A percentile compares a stretch with the other conserved stretches of the same genome.
phyloP scores from a whole-genome alignment of 2,113 vertebrate genomes.

The Lophura nycthemera region DNA sequence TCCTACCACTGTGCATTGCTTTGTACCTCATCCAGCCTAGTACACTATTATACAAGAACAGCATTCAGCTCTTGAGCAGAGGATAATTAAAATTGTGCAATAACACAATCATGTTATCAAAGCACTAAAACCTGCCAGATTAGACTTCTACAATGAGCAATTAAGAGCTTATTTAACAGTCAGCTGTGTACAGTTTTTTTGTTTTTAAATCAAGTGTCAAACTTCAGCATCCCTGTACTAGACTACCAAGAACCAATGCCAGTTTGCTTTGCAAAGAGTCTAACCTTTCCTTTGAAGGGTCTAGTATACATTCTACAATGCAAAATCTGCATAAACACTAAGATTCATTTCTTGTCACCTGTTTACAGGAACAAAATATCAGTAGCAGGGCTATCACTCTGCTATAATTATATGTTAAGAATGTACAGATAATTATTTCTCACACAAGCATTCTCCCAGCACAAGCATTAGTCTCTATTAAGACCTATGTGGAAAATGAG shows the following conservation, averaged over 20 bases:
- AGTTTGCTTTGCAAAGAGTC: constrained; percentile 74
- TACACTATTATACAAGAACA: constrained; percentile 64
- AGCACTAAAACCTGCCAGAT: constrained; percentile 62
- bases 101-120: constrained; percentile 29
- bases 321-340: constrained; percentile 73
- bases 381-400: constrained; percentile 62
- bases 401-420: constrained; percentile 45
- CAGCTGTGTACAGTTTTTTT: constrained; percentile 17
- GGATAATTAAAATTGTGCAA: constrained; percentile 39
- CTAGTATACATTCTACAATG: constrained; percentile 73
- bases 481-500: constrained; percentile 70
- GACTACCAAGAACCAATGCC: constrained; percentile 69
- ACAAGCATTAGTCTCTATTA: constrained; percentile 60
- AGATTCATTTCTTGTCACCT: constrained; percentile 70
- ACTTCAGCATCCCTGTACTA: constrained; percentile 65
- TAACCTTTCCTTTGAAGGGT: constrained; percentile 72
- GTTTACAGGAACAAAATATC: constrained; percentile 69
- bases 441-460: constrained; percentile 62
- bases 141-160: constrained; percentile 51
- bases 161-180: constrained; percentile 58
- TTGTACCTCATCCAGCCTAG: constrained; percentile 69
- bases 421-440: constrained; percentile 55
- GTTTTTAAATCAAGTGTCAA: constrained; percentile 38
- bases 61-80: constrained; percentile 69
- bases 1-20: constrained; percentile 57